A percentile compares a stretch with the other conserved stretches of the same genome.
These are phyloP conservation scores for Galbula dea DNA, from an alignment of 2,113 vertebrate genomes.

Conservation along the genomic window DNA sequence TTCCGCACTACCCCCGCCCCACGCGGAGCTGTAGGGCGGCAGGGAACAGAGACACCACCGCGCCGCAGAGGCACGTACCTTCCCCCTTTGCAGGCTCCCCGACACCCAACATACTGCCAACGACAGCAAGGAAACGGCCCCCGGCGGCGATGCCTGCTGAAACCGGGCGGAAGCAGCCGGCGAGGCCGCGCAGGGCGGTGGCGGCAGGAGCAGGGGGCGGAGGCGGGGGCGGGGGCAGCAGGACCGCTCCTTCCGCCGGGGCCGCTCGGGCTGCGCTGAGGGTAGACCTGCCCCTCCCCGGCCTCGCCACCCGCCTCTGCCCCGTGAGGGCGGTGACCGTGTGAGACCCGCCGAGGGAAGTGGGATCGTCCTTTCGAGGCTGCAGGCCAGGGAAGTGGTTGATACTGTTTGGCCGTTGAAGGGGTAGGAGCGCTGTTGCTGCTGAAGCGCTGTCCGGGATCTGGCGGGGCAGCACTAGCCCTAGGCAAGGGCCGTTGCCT, in stretches of 20 bases:
- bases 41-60: too few species aligned
- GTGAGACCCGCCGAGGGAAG: accelerated
- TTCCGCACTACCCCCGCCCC: background rate
- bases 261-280: background rate
- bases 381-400: accelerated
- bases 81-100: background rate
- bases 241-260: conserved; percentile 20
- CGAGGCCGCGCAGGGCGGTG: background rate
- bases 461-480: background rate
- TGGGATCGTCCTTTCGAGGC: accelerated
- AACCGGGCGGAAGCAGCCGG: background rate
- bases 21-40: background rate
- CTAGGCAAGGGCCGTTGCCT: accelerated
- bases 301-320: background rate
- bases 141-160: background rate
- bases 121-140: background rate
- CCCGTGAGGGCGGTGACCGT: background rate
- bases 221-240: background rate
- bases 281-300: background rate
- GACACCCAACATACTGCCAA: background rate
- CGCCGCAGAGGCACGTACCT: conserved; percentile 9
- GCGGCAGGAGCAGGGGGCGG: background rate
- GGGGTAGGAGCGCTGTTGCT: too few species aligned
- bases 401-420: too few species aligned
- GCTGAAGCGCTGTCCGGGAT: background rate